Evolutionary conservation across 1,140 invertebrate species (phyloP), one percentile per base, ranked within the genome.

Genomic region (Radopholus similis): DNA sequence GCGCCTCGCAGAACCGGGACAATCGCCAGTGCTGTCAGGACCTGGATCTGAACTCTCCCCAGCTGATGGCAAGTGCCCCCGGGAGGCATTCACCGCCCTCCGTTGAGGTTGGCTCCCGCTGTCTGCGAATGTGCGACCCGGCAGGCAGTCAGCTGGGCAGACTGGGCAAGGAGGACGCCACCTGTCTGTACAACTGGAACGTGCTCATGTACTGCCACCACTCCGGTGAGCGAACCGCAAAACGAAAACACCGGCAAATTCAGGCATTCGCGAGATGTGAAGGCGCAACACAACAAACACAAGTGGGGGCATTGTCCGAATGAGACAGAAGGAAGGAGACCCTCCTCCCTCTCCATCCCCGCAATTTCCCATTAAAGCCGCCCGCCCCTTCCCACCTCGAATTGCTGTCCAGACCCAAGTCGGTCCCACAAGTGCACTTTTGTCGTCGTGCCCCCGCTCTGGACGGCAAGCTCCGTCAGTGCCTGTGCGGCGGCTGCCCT

Each of bases 171-270:
- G 35, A 49, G 11, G 74, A 76, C 60, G 75, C 76, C 8, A 71
- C 76, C 1, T 76, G 74, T 49, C 37, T 76, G 11, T 75, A 76
- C 42, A 75, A 72, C 23, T 76, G 74, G 74, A 76, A 76, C 47
- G 76, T 76, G n/a, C 49, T 76, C 18, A 77, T 72, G 66, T 76
- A 77, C 47, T 76, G 74, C 40, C 72, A 77, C 38, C 74, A 76
- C 44, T 64, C 72, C 28, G 73, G 73, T 51, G 30, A 13, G 47
- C 23, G 5, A 23, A 15, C 44, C 26, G 44, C 9, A n/a, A 49
- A 15, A 11, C 9, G 44, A 8, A 49, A 49, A 49, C 18, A n/a
- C 13, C 4, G 26, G 2, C 6, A 11, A 26, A 26, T 51, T 51
- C 4, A 51, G 47, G 47, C 9, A 51, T 51, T 28, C 18, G 47